These are phyloP conservation scores for Atrichornis clamosus DNA, from an alignment of 2,113 vertebrate species.

Conservation along the genomic window DNA sequence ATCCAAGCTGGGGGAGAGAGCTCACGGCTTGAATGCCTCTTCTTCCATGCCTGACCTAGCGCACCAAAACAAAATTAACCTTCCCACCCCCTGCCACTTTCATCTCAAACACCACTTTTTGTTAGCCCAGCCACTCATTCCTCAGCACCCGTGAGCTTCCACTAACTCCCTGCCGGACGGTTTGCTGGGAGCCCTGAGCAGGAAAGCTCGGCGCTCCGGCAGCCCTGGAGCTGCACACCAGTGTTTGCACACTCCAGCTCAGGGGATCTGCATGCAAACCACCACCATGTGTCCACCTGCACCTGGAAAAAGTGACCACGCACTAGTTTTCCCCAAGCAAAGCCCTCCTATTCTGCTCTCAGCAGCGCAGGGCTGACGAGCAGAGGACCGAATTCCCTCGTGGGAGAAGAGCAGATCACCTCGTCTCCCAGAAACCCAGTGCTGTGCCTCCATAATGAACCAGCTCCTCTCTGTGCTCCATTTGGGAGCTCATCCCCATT, in stretches of 20 bases:
- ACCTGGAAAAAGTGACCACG: rapidly evolving
- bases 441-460: neutral
- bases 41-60: slow-evolving; percentile 24
- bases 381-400: neutral
- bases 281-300: rapidly evolving
- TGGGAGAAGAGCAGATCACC: neutral
- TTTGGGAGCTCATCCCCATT: neutral
- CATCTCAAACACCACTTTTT: neutral
- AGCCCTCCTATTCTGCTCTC: neutral
- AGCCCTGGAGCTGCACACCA: rapidly evolving
- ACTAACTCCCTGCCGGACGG: rapidly evolving
- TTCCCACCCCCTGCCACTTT: neutral
- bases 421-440: neutral
- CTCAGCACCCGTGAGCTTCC: neutral
- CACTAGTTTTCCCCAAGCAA: rapidly evolving
- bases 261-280: rapidly evolving
- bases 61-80: slow-evolving; percentile 21
- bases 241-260: rapidly evolving
- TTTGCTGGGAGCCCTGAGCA: neutral
- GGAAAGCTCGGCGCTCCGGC: neutral
- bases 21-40: neutral
- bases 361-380: rapidly evolving
- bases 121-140: neutral
- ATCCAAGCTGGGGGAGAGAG: neutral
- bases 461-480: neutral